Base-by-base conservation (phyloP, 2,888 invertebrate species). In the Pheosia gnoma region DNA sequence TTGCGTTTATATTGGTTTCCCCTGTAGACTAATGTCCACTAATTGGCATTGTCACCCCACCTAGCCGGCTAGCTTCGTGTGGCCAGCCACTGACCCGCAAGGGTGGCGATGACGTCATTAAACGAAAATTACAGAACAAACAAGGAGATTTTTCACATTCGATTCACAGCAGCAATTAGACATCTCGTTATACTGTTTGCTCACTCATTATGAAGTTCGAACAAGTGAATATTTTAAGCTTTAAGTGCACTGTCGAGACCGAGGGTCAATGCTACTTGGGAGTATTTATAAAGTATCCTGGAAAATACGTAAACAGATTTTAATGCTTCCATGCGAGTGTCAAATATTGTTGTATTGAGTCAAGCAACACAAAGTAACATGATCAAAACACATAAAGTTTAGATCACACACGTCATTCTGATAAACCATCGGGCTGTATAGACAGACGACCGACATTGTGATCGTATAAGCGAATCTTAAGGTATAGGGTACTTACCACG, bases 401-500 rank as follows among this genome's bases (percentile, higher is more conserved):
- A 25, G 25, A 25, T 25, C 25, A 25, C 25, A 25, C 25, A 25
- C 25, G 25, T 25, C 0, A 25, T 25, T 25, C 2, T 25, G 25
- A 25, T 1, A 25, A 25, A 25, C 25, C 25, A 25, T 25, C 25
- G 25, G 25, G 25, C 25, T 25, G 0, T 25, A 25, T 25, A 25
- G 25, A 25, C 25, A 25, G 25, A 25, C 25, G 25, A 25, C 25
- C 25, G 0, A 25, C 25, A 25, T 25, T 25, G 25, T 25, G 25
- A 25, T 25, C 25, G 25, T 25, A 25, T 25, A 25, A 25, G 25
- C 1, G 25, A 25, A 25, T 1, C 25, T 25, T 25, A 25, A 25
- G 25, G 25, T 25, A 25, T 25, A 25, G 9, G n/a, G 5, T 45
- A 96, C 97, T 96, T 91, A 97, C 98, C 94, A 98, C 97, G 66